Evolutionary conservation across 1,140 invertebrate genomes (phyloP).

Genomic region (Sipha flava): DNA sequence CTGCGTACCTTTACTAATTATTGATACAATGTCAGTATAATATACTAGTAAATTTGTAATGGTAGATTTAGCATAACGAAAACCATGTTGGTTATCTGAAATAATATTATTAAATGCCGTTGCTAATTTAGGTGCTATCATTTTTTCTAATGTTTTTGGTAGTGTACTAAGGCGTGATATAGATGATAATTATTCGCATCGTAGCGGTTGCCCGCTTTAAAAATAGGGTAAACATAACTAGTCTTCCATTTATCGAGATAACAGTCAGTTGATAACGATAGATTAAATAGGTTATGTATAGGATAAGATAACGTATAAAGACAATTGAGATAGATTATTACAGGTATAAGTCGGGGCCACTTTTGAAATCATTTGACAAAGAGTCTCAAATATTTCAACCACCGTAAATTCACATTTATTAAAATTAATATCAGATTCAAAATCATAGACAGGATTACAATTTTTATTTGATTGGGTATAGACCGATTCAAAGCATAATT

Average conservation of each 20-base stretch:
- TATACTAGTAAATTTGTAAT: neutral
- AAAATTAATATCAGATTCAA: neutral
- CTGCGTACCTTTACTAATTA: no score
- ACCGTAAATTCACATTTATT: neutral
- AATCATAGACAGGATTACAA: neutral
- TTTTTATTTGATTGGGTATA: neutral
- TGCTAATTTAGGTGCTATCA: neutral
- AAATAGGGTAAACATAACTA: neutral
- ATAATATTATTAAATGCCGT: neutral
- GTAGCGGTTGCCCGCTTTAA: neutral
- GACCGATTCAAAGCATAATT: neutral
- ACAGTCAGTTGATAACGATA: neutral
- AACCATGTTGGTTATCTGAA: slow-evolving; percentile 4
- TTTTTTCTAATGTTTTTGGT: neutral
- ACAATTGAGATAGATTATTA: neutral
- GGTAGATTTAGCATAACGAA: neutral
- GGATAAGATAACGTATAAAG: neutral
- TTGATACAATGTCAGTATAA: no score
- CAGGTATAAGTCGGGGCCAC: neutral
- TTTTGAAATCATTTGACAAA: neutral
- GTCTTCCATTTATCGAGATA: neutral
- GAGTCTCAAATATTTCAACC: neutral
- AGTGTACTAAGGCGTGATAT: neutral
- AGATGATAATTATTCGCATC: neutral
- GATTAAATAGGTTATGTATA: neutral